phyloP scores from a whole-genome alignment of 2,113 vertebrate genomes.

The Tragelaphus buxtoni region DNA sequence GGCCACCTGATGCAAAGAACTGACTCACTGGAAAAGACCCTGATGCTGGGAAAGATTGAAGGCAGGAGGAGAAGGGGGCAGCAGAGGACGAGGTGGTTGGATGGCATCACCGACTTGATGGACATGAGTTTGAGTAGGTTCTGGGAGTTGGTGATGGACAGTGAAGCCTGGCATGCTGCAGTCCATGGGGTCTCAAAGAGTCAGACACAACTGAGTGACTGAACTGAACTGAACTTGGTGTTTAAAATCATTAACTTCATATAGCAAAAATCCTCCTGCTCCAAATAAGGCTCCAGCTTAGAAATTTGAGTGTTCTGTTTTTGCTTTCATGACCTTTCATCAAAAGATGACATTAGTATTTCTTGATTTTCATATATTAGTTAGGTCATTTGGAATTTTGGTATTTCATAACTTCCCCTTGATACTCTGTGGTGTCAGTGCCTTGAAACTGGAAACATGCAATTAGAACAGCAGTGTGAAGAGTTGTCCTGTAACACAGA shows the following conservation, averaged over 20 bases:
- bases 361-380: neutral
- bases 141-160: neutral
- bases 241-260: neutral
- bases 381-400: neutral
- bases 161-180: neutral
- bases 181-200: neutral
- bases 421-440: neutral
- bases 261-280: conserved; percentile 49
- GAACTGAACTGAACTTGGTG: neutral
- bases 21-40: neutral
- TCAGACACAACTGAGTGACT: neutral
- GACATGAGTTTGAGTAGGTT: neutral
- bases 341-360: neutral
- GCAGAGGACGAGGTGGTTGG: neutral
- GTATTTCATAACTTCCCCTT: neutral
- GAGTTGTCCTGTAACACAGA: no score
- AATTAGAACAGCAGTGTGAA: neutral
- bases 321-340: neutral
- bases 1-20: neutral
- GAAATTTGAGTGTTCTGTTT: neutral
- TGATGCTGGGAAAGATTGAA: neutral
- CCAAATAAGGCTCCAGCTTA: conserved; percentile 67
- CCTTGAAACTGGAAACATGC: neutral
- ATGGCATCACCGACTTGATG: neutral
- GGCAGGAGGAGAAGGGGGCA: neutral